Conservation (phyloP, 2,888 invertebrate genomes). For the Metacarcinus magister region DNA sequence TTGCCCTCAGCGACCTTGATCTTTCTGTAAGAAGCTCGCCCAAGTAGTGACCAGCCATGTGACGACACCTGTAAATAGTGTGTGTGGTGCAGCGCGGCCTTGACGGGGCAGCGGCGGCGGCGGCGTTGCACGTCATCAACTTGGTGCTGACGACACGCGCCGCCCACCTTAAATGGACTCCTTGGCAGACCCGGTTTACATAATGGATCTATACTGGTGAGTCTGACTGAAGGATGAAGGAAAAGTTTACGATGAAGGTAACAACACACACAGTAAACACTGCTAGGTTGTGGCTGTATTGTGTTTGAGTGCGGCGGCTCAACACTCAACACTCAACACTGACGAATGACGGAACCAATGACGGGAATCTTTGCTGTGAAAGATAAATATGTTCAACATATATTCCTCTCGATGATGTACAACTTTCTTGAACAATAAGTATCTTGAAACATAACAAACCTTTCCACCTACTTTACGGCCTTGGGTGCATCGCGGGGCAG, state of each 20-base stretch:
- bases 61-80: neutral
- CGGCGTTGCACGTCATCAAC: neutral
- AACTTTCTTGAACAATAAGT: neutral
- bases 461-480: neutral
- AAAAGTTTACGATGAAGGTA: no score
- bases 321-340: neutral
- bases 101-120: neutral
- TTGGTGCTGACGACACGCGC: no score
- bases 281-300: neutral
- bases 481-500: neutral
- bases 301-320: neutral
- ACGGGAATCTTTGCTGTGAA: neutral
- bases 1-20: neutral
- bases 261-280: no score
- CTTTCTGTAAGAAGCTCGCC: neutral
- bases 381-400: neutral
- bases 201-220: no score
- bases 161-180: no score
- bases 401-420: neutral
- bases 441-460: no score
- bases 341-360: neutral
- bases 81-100: neutral
- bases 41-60: neutral
- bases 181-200: no score
- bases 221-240: no score